Base-by-base conservation (phyloP, 2,888 invertebrate genomes). In the Pharmacophagus antenor region DNA sequence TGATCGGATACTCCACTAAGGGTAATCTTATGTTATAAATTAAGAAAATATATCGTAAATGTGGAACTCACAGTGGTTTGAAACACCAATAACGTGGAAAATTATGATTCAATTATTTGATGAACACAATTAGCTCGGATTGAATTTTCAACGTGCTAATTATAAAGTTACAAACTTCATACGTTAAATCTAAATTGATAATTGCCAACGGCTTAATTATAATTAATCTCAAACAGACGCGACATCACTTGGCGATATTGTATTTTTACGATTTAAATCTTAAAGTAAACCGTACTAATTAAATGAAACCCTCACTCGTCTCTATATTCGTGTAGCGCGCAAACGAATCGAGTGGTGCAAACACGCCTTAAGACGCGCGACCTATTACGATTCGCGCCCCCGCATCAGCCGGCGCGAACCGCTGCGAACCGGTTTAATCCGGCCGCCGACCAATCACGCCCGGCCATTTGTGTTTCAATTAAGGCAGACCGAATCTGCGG, bases 381-480 rank as follows among this genome's bases (percentile, higher is more conserved):
- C 73, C 73, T 72, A 76, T 74, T 69, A 75, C 68, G 74, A 71
- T 72, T 74, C 72, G 65, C 76, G 70, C 74, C 77, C 75, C 78
- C 74, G 72, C n/a, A n/a, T 73, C 74, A 66, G 69, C 64, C 69
- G 70, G 68, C 74, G 74, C 68, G 70, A 77, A 76, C 72, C 72
- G 71, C 72, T 72, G 73, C 63, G 64, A 79, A 77, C 76, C 76
- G 74, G 77, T 68, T 81, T 79, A 82, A 85, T 80, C 79, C 76
- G 70, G 62, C 77, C 70, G 76, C 80, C 79, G 75, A 78, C 76
- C 80, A 77, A 83, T 85, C 83, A 76, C 84, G 84, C 81, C 82
- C 79, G 79, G 72, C 78, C 84, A 85, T 85, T 86, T 85, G 84
- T 82, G 84, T 85, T 85, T 82, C 85, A 87, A 87, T 88, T 85